Conservation (phyloP, 2,888 invertebrate genomes). For the Homarus gammarus region DNA sequence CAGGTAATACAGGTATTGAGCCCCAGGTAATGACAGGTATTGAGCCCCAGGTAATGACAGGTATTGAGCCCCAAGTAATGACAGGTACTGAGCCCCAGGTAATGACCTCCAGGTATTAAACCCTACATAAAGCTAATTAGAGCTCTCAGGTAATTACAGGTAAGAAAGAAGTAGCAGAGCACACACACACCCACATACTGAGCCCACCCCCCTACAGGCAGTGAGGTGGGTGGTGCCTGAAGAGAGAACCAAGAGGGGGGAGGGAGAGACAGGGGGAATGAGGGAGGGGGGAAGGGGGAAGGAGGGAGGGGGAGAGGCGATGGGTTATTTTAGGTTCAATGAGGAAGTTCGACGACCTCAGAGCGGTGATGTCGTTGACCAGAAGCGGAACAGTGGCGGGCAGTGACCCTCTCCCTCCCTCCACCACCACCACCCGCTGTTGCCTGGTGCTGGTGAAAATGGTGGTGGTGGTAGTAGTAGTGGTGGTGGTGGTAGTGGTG, state of each 20-base stretch:
- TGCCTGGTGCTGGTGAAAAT: background rate
- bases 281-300: no score
- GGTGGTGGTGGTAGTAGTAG: no score
- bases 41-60: background rate
- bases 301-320: background rate
- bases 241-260: no score
- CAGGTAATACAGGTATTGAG: no score
- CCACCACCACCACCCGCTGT: background rate
- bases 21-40: background rate
- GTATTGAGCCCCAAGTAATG: background rate
- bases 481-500: no score
- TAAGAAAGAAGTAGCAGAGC: no score
- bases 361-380: background rate
- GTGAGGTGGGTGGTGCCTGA: no score
- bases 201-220: no score
- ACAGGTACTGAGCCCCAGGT: background rate
- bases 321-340: background rate
- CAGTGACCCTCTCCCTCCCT: background rate
- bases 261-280: no score
- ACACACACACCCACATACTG: constrained; percentile 21
- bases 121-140: background rate
- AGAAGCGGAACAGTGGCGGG: background rate
- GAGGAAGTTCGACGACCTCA: constrained; percentile 14
- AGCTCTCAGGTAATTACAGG: no score
- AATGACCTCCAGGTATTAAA: background rate